Percentiles rank a stretch among this genome's conserved stretches.
Evolutionary conservation across 2,888 invertebrate species (phyloP).

Genomic region (Dynastes maya): DNA sequence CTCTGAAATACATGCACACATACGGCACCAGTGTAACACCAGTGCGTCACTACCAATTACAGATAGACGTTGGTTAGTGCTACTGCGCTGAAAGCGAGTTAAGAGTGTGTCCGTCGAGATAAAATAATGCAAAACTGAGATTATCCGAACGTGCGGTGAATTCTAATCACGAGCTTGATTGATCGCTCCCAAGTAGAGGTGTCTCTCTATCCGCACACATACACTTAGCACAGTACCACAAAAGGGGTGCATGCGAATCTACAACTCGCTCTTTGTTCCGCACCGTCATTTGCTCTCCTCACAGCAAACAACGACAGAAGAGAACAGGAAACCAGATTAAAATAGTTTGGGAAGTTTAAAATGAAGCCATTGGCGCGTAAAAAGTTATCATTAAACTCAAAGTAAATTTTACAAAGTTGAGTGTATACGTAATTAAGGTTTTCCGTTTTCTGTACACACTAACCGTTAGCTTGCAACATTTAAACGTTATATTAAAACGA

Average conservation of each 20-base stretch:
- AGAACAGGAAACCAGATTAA: slow-evolving; percentile 47
- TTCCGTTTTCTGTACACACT: not conserved
- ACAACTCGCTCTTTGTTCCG: slow-evolving; percentile 27
- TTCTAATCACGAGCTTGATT: slow-evolving; percentile 67
- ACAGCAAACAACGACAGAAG: slow-evolving; percentile 15
- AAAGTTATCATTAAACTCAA: slow-evolving; percentile 27
- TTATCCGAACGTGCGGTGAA: slow-evolving; percentile 70
- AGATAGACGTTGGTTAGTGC: slow-evolving; percentile 34
- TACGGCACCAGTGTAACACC: slow-evolving; percentile 26
- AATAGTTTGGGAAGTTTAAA: slow-evolving; percentile 52
- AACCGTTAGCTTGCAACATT: not conserved
- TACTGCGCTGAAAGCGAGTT: slow-evolving; percentile 56
- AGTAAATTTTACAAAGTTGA: slow-evolving; percentile 32
- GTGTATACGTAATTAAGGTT: slow-evolving; percentile 12
- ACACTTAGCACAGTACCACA: slow-evolving; percentile 44
- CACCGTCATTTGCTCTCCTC: slow-evolving; percentile 18
- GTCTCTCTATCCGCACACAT: slow-evolving; percentile 49
- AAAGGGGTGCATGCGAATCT: slow-evolving; percentile 40
- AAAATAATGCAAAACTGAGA: slow-evolving; percentile 71
- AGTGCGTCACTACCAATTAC: slow-evolving; percentile 45
- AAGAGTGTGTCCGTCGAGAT: slow-evolving; percentile 66
- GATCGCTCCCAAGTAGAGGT: slow-evolving; percentile 59
- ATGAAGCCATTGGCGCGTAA: slow-evolving; percentile 45
- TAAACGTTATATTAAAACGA: not conserved
- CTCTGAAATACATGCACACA: slow-evolving; percentile 12